Conservation (phyloP, 2,797 vertebrate species). For the Mergus octosetaceus region DNA sequence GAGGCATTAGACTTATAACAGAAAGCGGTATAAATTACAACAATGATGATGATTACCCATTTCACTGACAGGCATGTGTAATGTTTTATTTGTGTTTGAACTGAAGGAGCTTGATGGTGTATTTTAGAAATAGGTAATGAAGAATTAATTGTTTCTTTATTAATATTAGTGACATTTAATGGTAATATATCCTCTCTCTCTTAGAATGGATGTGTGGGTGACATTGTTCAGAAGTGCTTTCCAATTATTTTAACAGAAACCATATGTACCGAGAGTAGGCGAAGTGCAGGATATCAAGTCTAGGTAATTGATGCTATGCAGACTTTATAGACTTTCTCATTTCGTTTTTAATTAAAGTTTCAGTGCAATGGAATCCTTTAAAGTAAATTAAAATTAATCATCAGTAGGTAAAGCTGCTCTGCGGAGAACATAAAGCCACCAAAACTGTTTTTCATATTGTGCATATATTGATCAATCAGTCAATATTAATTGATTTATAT, state of each 20-base stretch:
- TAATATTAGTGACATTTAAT: constrained; percentile 74
- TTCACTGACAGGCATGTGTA: constrained; percentile 51
- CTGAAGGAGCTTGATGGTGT: constrained; percentile 28
- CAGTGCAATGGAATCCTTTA: constrained; percentile 66
- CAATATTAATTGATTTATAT: constrained; percentile 67
- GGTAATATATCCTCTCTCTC: constrained; percentile 70
- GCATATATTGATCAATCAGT: constrained; percentile 60
- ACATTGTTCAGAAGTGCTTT: constrained; percentile 73
- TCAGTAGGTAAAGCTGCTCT: constrained; percentile 53
- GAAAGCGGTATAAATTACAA: constrained; percentile 54
- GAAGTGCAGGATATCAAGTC: constrained; percentile 40
- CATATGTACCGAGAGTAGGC: constrained; percentile 66
- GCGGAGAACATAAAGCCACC: constrained; percentile 55
- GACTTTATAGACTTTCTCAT: constrained; percentile 61
- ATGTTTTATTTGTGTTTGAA: constrained; percentile 67
- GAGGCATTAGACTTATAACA: constrained; percentile 37
- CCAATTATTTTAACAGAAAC: constrained; percentile 73
- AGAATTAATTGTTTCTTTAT: constrained; percentile 70
- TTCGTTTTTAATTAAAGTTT: constrained; percentile 73
- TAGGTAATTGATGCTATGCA: constrained; percentile 65
- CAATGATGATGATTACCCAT: constrained; percentile 41
- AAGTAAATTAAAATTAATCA: constrained; percentile 76
- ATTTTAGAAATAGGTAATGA: constrained; percentile 68
- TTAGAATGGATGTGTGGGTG: constrained; percentile 73
- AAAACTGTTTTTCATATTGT: constrained; percentile 70